phyloP scores from a whole-genome alignment of 2,113 vertebrate species.

The Neolamprologus sp. region DNA sequence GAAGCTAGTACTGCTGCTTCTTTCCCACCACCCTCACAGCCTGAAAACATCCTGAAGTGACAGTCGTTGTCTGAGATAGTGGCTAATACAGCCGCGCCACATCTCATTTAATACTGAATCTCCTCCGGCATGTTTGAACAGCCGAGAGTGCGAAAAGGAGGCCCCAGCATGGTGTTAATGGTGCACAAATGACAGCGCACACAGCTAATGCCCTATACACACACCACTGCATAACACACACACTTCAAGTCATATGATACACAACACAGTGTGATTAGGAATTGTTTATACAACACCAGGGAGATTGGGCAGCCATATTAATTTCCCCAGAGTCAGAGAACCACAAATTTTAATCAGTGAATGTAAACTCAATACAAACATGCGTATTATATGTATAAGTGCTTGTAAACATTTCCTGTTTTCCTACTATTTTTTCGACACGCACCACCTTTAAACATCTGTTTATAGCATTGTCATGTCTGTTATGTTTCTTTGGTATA shows the following conservation, averaged over 20 bases:
- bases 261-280: background rate
- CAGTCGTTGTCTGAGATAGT: background rate
- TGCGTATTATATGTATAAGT: background rate
- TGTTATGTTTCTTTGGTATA: background rate
- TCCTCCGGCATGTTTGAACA: background rate
- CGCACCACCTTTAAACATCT: background rate
- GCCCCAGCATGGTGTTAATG: slow-evolving; percentile 20
- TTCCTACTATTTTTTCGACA: background rate
- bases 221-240: background rate
- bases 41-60: background rate
- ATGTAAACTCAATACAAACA: background rate
- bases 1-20: background rate
- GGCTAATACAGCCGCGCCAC: background rate
- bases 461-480: background rate
- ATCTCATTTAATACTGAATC: slow-evolving; percentile 9
- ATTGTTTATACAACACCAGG: background rate
- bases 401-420: background rate
- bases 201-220: background rate
- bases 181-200: background rate
- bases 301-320: background rate
- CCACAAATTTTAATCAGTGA: background rate
- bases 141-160: background rate
- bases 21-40: background rate
- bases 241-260: background rate
- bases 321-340: slow-evolving; percentile 4